Evolutionary conservation across 2,797 vertebrate genomes (phyloP).

Genomic region (Diplodus sargus): DNA sequence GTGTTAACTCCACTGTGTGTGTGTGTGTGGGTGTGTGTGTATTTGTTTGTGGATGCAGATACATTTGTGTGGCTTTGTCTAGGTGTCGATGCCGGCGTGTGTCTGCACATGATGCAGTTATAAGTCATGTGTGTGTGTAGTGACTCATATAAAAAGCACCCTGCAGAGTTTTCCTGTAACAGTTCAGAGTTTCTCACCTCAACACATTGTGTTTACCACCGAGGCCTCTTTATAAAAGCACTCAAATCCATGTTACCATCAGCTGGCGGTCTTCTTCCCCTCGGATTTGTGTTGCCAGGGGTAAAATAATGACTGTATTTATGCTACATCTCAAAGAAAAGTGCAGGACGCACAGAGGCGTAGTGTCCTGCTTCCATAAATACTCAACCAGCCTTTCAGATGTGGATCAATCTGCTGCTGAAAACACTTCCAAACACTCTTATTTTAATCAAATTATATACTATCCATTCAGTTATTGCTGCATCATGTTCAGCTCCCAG

Average conservation of each 20-base stretch:
- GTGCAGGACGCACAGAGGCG: no score
- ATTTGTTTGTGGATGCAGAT: constrained; percentile 3
- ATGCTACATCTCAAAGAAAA: background rate
- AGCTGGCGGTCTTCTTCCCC: no score
- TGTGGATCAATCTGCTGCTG: background rate
- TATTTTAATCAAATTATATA: no score
- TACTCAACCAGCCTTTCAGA: background rate
- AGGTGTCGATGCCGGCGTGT: constrained; percentile 10
- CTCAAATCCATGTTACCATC: background rate
- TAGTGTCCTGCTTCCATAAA: background rate
- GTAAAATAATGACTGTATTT: background rate
- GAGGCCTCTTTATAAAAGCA: background rate
- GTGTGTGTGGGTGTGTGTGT: constrained; percentile 4
- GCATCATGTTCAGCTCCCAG: background rate
- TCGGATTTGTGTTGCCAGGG: background rate
- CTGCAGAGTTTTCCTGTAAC: background rate
- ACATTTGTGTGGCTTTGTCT: constrained; percentile 5
- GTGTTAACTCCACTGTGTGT: constrained; percentile 38
- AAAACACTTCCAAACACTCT: background rate
- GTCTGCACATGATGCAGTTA: background rate
- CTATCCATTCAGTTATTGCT: no score
- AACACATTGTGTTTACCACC: background rate
- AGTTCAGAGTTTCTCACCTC: background rate
- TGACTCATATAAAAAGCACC: background rate
- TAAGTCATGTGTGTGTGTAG: background rate